Evolutionary conservation across 2,888 invertebrate species (phyloP).

Genomic region (Drosophila acutilabella): DNA sequence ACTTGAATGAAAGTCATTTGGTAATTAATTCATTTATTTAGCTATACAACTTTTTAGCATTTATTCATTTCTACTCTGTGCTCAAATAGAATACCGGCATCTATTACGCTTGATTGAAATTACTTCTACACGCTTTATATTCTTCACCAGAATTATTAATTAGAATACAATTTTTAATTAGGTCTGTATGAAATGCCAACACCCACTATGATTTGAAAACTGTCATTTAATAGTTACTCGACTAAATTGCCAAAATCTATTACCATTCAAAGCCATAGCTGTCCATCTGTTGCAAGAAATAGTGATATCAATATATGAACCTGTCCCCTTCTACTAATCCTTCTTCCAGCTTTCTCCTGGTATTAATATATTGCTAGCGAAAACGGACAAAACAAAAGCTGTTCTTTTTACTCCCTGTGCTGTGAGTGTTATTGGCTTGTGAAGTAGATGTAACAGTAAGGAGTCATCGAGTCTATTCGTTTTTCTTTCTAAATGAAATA

Average conservation of each 20-base stretch:
- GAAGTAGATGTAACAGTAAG: too few species aligned
- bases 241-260: conserved; percentile 19
- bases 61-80: neutral
- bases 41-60: neutral
- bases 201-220: too few species aligned
- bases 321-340: neutral
- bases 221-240: too few species aligned
- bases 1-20: conserved; percentile 3
- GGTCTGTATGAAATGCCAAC: too few species aligned
- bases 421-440: too few species aligned
- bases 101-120: too few species aligned
- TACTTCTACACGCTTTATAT: too few species aligned
- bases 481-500: too few species aligned
- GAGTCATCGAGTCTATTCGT: too few species aligned
- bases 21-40: conserved; percentile 2
- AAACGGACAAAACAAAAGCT: conserved; percentile 19
- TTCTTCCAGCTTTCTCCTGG: neutral
- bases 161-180: too few species aligned
- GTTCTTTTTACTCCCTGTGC: neutral
- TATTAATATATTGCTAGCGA: conserved; percentile 22
- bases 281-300: conserved; percentile 41
- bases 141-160: too few species aligned
- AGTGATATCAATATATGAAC: conserved; percentile 56
- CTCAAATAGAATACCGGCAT: too few species aligned
- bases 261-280: conserved; percentile 25